Conservation (phyloP, 2,888 invertebrate genomes). For the Eubasilissa splendida region DNA sequence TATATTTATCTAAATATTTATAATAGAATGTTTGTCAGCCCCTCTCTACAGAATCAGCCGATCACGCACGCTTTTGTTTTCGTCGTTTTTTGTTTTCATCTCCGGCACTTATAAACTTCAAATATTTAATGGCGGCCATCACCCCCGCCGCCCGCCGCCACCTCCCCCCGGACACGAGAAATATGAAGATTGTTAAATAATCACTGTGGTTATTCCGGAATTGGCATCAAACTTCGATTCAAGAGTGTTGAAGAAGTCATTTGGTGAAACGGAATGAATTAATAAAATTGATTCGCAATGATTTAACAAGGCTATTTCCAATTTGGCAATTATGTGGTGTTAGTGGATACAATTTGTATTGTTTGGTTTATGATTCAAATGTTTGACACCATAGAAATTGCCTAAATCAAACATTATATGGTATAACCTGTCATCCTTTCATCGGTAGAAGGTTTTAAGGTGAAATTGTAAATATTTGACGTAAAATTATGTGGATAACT, state of each 20-base stretch:
- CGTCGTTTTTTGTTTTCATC: constrained; percentile 30
- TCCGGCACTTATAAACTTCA: constrained; percentile 35
- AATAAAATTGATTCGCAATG: too few relatives aligned
- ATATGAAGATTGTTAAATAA: constrained; percentile 19
- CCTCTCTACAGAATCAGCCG: constrained; percentile 3
- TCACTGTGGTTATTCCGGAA: not conserved
- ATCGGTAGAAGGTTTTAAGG: too few relatives aligned
- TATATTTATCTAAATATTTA: too few relatives aligned
- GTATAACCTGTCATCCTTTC: too few relatives aligned
- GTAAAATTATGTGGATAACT: too few relatives aligned
- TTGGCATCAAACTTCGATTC: not conserved
- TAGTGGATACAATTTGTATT: too few relatives aligned
- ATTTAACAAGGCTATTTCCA: too few relatives aligned
- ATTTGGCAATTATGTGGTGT: too few relatives aligned
- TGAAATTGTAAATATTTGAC: too few relatives aligned
- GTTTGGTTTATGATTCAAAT: too few relatives aligned
- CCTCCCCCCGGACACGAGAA: not conserved
- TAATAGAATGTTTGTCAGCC: constrained; percentile 12
- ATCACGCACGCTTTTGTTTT: constrained; percentile 51
- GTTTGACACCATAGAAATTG: too few relatives aligned
- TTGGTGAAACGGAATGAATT: not conserved
- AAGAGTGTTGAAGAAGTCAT: constrained; percentile 8
- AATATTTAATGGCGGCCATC: constrained; percentile 29
- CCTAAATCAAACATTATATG: too few relatives aligned
- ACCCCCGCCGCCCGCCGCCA: not conserved